Base-by-base conservation (phyloP, 2,113 vertebrate species). In the Melierax canorus region DNA sequence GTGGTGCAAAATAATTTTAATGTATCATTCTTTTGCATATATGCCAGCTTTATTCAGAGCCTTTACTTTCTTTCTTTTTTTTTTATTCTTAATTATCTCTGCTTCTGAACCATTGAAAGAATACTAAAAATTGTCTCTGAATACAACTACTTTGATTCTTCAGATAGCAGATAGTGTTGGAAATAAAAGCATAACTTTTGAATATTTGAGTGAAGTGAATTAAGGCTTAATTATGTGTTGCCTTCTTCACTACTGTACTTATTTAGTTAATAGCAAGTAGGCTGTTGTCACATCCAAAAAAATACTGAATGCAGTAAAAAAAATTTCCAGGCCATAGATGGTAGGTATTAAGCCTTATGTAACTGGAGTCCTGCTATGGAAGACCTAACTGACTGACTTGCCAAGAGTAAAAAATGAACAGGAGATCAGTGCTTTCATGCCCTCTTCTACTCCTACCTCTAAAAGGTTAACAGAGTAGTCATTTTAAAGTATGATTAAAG, bases 361-460 rank as follows among this genome's bases (percentile, higher is more conserved):
- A 23, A 30, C 0, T 0, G 24, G 18, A 60, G 17, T 50, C 43
- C 51, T 0, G 1, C 36, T 66, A 7, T 38, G 45, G 39, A 60
- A 72, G 24, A 76, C 46, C 21, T 43, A 29, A 41, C 10, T 34
- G 10, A 77, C 38, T 66, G 39, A 43, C 24, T 71, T 81, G 27
- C 34, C 41, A 56, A 16, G 24, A 50, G 34, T 78, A 34, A 34
- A 69, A 38, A 27, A 23, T 14, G 17, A 76, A 46, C 32, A 56
- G 14, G 36, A 53, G 56, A 41, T 88, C 22, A 76, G 18, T 1
- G 4, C 16, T 94, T 92, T 55, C 2, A 3, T 75, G 43, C 20
- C 6, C 26, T 41, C 38, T 91, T 48, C 60, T 68, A 17, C 21
- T 81, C 3, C 12, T 73, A 30, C 20, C 53, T 12, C 34, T 81